Evolutionary conservation across 2,888 invertebrate species (phyloP).

Genomic region (Xanthorhoe spadicearia): DNA sequence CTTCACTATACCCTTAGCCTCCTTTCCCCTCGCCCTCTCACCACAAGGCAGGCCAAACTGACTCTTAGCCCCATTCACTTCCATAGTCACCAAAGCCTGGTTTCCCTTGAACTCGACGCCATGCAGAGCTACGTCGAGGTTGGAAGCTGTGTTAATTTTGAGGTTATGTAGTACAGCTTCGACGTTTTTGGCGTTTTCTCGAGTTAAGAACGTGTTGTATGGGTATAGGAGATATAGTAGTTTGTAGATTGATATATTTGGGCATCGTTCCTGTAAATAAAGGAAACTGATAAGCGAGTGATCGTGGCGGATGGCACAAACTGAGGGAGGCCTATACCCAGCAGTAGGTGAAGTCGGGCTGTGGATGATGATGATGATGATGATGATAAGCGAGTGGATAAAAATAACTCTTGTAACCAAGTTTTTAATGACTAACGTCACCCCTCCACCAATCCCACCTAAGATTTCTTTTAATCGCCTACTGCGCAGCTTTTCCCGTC

Average conservation of each 20-base stretch:
- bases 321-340: too few relatives aligned
- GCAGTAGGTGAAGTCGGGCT: too few relatives aligned
- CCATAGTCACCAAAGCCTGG: slow-evolving; percentile 71
- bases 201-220: slow-evolving; percentile 90
- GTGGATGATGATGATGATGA: too few relatives aligned
- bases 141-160: slow-evolving; percentile 67
- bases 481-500: too few relatives aligned
- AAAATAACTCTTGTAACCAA: too few relatives aligned
- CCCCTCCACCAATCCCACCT: too few relatives aligned
- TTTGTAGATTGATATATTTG: slow-evolving; percentile 87
- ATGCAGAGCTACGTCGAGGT: slow-evolving; percentile 56
- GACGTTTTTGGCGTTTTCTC: slow-evolving; percentile 90
- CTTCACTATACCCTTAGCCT: slow-evolving; percentile 80
- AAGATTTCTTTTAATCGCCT: too few relatives aligned
- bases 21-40: slow-evolving; percentile 52
- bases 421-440: too few relatives aligned
- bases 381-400: background rate
- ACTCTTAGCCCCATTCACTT: slow-evolving; percentile 68
- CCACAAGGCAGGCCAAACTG: slow-evolving; percentile 75
- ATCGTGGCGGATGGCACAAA: too few relatives aligned
- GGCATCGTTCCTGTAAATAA: slow-evolving; percentile 87
- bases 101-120: slow-evolving; percentile 62
- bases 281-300: background rate
- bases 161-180: slow-evolving; percentile 88
- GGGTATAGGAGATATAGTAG: slow-evolving; percentile 93